Percentiles rank a stretch among this genome's conserved stretches.
Evolutionary conservation across 53 echinoderm and acorn worm genomes (phyloP).

Genomic region (Holothuria scabra): DNA sequence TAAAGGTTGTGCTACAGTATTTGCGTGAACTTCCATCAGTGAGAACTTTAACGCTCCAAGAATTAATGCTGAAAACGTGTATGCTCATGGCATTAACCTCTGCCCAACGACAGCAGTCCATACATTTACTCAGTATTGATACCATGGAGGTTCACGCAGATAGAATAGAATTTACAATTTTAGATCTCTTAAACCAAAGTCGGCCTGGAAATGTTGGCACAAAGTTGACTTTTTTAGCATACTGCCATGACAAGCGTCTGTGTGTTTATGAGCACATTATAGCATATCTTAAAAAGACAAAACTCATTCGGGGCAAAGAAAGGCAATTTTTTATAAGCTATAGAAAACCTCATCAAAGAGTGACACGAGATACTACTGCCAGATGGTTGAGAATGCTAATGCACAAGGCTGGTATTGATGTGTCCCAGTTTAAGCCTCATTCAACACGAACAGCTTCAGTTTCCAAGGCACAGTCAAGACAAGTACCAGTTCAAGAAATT

Average conservation of each 20-base stretch:
- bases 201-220: slow-evolving; percentile 33
- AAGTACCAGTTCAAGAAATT: slow-evolving; percentile 39
- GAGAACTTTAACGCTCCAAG: background rate
- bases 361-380: slow-evolving; percentile 47
- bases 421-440: slow-evolving; percentile 52
- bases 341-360: slow-evolving; percentile 54
- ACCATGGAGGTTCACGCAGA: background rate
- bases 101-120: slow-evolving; percentile 8
- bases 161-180: slow-evolving; percentile 13
- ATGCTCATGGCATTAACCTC: slow-evolving; percentile 15
- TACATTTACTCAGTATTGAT: slow-evolving; percentile 1
- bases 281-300: slow-evolving; percentile 26
- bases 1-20: slow-evolving; percentile 44
- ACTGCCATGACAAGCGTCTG: slow-evolving; percentile 5
- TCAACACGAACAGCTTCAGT: slow-evolving; percentile 52
- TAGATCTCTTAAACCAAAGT: slow-evolving; percentile 41
- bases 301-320: background rate
- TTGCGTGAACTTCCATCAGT: background rate
- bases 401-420: slow-evolving; percentile 51
- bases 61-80: background rate
- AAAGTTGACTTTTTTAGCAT: background rate
- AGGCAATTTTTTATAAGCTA: slow-evolving; percentile 54
- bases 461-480: slow-evolving; percentile 36
- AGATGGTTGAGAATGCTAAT: slow-evolving; percentile 52
- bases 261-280: slow-evolving; percentile 5